Evolutionary conservation across 2,113 vertebrate species (phyloP), one percentile per base, ranked within the genome.

Genomic region (Phodopus roborovskii): DNA sequence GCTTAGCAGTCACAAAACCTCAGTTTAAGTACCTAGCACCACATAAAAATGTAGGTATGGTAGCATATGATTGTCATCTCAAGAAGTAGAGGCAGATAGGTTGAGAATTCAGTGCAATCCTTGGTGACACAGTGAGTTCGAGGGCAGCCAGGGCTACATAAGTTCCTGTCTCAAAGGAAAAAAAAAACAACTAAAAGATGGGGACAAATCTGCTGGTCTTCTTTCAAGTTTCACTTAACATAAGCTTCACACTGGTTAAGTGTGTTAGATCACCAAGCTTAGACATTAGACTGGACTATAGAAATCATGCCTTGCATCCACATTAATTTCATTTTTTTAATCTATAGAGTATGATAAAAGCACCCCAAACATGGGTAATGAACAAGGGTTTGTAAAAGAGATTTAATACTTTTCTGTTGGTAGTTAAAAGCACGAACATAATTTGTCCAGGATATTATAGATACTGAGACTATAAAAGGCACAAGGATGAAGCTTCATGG

Each of bases 351-450:
- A 73, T 94, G 20, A 87, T n/a, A 28, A 90, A 1, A 78, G 48
- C n/a, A 93, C 20, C 39, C 90, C 17, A 84, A 82, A 62, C 19
- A 75, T 13, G 33, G 68, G 42, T 60, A 90, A n/a, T 4, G 15
- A 90, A 7, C 96, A 15, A 53, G 74, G 30, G 26, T 17, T 90
- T 28, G 24, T 82, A 20, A 82, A 86, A 88, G 33, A 82, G 13
- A 96, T 82, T 73, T 83, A 77, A 77, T 66, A 39, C 79, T 58
- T 68, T 84, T 81, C 58, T 10, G 2, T 17, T 39, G 6, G 50
- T 73, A 91, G 28, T 78, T 79, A 86, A 91, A 83, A 89, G 24
- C 15, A 81, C 88, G 45, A 97, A 90, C 48, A 91, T 39, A 86
- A 85, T 45, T 73, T 87, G 8, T 11, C 90, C 36, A 39, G 86